Percentiles rank a stretch among this genome's conserved stretches.
These are phyloP conservation scores for Sardinella longiceps DNA, from an alignment of 2,797 vertebrate genomes.

Conservation along the genomic window DNA sequence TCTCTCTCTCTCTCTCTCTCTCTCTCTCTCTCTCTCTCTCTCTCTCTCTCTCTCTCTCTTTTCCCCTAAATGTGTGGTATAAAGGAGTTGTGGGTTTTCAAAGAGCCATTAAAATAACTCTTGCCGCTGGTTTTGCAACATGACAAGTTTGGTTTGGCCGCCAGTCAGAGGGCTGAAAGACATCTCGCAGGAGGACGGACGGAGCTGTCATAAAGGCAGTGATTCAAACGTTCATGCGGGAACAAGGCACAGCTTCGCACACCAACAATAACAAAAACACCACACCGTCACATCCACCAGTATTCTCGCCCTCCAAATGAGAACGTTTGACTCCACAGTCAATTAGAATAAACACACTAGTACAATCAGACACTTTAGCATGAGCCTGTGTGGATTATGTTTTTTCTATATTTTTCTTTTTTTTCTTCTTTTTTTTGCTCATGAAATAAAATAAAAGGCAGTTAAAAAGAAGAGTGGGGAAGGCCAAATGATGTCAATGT, in stretches of 20 bases:
- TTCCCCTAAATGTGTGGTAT: constrained; percentile 30
- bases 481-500: background rate
- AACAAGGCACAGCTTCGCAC: constrained; percentile 13
- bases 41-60: background rate
- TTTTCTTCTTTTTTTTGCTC: background rate
- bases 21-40: background rate
- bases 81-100: constrained; percentile 35
- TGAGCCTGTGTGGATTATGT: background rate
- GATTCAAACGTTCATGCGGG: constrained; percentile 33
- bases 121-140: constrained; percentile 45
- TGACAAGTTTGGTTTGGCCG: constrained; percentile 49
- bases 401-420: background rate
- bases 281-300: background rate
- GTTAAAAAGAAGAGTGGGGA: background rate
- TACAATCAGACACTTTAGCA: constrained; percentile 11
- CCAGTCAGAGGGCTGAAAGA: background rate
- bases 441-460: constrained; percentile 10
- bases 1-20: background rate
- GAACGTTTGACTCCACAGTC: constrained; percentile 9
- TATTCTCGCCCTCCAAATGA: background rate
- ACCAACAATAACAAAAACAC: constrained; percentile 27
- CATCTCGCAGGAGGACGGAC: constrained; percentile 33
- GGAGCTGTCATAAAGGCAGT: constrained; percentile 32
- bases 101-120: constrained; percentile 41
- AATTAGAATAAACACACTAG: constrained; percentile 4